Evolutionary conservation across 2,113 vertebrate species (phyloP), one percentile per base, ranked within the genome.

Genomic region (Coreoperca whiteheadi): DNA sequence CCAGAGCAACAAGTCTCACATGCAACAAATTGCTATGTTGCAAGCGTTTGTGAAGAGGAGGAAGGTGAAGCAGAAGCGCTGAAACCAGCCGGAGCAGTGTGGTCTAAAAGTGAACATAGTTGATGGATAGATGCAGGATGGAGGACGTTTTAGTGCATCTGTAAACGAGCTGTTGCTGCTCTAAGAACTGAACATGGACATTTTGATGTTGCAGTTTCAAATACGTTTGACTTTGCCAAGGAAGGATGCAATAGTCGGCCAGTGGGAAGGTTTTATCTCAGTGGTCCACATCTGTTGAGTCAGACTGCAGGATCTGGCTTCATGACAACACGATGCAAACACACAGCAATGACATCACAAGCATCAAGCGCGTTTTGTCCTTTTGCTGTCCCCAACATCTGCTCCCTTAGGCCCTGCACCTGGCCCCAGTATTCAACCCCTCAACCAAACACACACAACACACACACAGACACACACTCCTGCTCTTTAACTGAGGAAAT

Each of bases 251-350:
- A 28, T 20, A 39, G n/a, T 75, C 2, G 0, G 25, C 53, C 34
- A 1, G 32, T 23, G 51, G 63, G 65, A 0, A 34, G 46, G 20
- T 72, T 84, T n/a, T 39, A 37, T 81, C 12, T 68, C 46, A 4
- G 23, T 6, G 65, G 53, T 74, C 48, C 57, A n/a, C 65, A 76
- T 69, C 69, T 74, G 64, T 77, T 48, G 56, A 77, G 68, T 70
- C 43, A 7, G 15, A 51, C 77, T 8, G 30, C 43, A 66, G 30
- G 30, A n/a, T 77, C 7, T 61, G 61, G 14, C 63, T 46, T 41
- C 51, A 18, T 34, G 39, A 41, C n/a, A 37, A 66, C 2, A 30
- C 70, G 81, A 67, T 41, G 51, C 32, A 48, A 71, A 79, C 50
- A 34, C 63, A 67, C 8, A 37, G 46, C 6, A 53, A 83, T 65